Evolutionary conservation across 1,140 invertebrate species (phyloP).

Genomic region (Dolichoris vasculosae): DNA sequence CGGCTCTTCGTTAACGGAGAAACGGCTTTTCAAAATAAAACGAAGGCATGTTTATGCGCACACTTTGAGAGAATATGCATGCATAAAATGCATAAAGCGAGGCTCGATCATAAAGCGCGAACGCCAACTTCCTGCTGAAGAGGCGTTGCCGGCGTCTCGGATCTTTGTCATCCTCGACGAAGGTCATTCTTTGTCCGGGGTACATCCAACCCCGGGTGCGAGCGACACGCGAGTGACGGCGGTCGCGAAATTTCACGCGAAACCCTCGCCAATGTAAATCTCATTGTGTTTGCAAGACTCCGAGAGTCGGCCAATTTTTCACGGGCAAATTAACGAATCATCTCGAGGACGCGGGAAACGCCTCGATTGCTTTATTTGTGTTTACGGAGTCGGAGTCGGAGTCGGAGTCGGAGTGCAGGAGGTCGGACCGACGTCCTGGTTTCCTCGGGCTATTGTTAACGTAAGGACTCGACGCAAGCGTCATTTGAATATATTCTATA

Average conservation of each 20-base stretch:
- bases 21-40: neutral
- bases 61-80: neutral
- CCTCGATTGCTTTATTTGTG: conserved; percentile 27
- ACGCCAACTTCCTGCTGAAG: neutral
- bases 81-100: neutral
- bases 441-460: neutral
- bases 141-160: neutral
- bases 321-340: conserved; percentile 14
- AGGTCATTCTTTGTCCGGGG: conserved; percentile 46
- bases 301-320: neutral
- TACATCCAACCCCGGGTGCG: neutral
- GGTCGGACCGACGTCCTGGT: too few species aligned
- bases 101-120: neutral
- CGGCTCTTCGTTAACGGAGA: conserved; percentile 1
- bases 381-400: neutral
- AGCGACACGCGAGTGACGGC: neutral
- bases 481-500: neutral
- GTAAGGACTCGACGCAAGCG: neutral
- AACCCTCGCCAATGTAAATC: neutral
- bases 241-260: neutral
- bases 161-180: conserved; percentile 35
- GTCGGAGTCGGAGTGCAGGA: neutral
- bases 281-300: neutral
- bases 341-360: neutral
- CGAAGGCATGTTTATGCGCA: neutral